These are phyloP conservation scores for Porites lobata DNA, from an alignment of 92 coral and sea anemone species.

Conservation along the genomic window DNA sequence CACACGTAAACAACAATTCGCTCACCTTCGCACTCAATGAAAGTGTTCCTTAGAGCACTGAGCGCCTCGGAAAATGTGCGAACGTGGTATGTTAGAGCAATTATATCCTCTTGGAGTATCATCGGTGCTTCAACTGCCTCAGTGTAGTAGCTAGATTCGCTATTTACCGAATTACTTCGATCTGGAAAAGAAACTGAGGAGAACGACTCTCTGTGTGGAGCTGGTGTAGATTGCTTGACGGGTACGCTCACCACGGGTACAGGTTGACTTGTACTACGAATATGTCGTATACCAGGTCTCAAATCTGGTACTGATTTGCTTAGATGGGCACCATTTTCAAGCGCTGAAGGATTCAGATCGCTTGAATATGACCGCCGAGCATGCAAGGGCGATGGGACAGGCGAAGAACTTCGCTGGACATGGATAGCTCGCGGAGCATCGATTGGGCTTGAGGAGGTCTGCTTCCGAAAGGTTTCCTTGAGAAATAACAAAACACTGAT, in stretches of 20 bases:
- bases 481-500: conserved; percentile 29
- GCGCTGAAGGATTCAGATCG: conserved; percentile 19
- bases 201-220: conserved; percentile 76
- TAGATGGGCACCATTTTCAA: conserved; percentile 38
- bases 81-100: conserved; percentile 92
- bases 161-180: conserved; percentile 94
- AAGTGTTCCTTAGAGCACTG: conserved; percentile 84
- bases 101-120: conserved; percentile 96
- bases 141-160: conserved; percentile 81
- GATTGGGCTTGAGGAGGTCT: conserved; percentile 28
- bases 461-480: conserved; percentile 68
- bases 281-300: conserved; percentile 42
- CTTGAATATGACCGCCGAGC: conserved; percentile 24
- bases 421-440: conserved; percentile 3
- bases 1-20: background rate
- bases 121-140: conserved; percentile 93
- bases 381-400: conserved; percentile 18
- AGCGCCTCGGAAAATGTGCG: conserved; percentile 94
- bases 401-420: conserved; percentile 41
- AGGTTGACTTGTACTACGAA: conserved; percentile 44
- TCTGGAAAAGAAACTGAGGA: conserved; percentile 75
- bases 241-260: too few species aligned
- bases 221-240: conserved; percentile 38
- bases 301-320: conserved; percentile 52
- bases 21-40: conserved; percentile 89